Evolutionary conservation across 2,797 vertebrate species (phyloP).

Genomic region (Xiphorhynchus erythropygius): DNA sequence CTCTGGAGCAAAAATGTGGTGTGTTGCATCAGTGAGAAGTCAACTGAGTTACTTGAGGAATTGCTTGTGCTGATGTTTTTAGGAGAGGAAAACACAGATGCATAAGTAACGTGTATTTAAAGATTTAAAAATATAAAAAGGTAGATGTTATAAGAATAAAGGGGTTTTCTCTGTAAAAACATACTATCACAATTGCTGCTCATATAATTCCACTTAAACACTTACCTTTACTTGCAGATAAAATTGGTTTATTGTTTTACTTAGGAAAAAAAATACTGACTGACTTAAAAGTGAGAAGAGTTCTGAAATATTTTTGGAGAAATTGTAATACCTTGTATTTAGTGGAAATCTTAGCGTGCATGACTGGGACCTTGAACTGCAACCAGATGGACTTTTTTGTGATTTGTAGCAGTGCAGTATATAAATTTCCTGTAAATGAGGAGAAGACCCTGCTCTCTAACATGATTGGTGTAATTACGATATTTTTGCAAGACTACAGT

Average conservation of each 20-base stretch:
- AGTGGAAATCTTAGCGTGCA: not conserved
- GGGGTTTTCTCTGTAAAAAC: not conserved
- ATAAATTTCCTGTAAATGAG: not conserved
- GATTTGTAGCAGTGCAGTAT: not conserved
- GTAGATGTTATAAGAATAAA: not conserved
- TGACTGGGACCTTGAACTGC: not conserved
- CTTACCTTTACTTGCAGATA: not conserved
- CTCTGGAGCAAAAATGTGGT: not conserved
- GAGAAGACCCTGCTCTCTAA: not conserved
- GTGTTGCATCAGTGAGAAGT: not conserved
- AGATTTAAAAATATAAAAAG: not conserved
- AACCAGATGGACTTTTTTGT: not conserved
- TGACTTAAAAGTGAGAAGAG: not conserved
- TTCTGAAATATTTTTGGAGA: not conserved
- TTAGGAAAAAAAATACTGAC: not conserved
- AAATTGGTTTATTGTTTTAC: not conserved
- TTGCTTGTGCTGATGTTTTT: slow-evolving; percentile 17
- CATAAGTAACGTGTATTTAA: not conserved
- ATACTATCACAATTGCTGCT: not conserved
- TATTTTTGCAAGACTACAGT: not conserved
- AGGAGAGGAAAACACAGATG: not conserved
- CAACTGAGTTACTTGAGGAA: slow-evolving; percentile 9
- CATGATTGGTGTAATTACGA: not conserved
- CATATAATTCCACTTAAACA: not conserved
- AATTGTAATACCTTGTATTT: not conserved